phyloP scores from a whole-genome alignment of 2,888 invertebrate species.

The Venusia cambrica region DNA sequence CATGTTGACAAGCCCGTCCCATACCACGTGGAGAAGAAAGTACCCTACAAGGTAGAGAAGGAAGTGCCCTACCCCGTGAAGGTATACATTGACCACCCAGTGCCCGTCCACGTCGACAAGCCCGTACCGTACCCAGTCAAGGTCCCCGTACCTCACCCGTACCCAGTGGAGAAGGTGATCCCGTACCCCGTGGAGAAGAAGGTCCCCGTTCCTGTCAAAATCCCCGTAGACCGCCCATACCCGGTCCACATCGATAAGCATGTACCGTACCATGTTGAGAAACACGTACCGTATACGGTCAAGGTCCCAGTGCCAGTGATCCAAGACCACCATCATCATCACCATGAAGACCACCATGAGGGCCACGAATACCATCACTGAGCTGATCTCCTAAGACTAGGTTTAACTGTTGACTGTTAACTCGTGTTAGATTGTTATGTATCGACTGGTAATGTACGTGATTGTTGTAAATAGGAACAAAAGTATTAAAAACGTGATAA shows the following conservation, averaged over 20 bases:
- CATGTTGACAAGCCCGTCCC: slow-evolving; percentile 85
- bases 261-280: slow-evolving; percentile 84
- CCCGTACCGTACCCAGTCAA: slow-evolving; percentile 89
- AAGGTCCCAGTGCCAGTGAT: slow-evolving; percentile 86
- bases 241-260: slow-evolving; percentile 85
- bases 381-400: slow-evolving; percentile 76
- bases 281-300: slow-evolving; percentile 85
- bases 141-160: slow-evolving; percentile 86
- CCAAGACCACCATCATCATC: slow-evolving; percentile 61
- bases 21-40: slow-evolving; percentile 86
- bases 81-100: slow-evolving; percentile 84
- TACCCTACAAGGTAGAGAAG: slow-evolving; percentile 88
- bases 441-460: slow-evolving; percentile 57
- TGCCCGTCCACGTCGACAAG: slow-evolving; percentile 89
- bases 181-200: slow-evolving; percentile 85
- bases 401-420: slow-evolving; percentile 77
- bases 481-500: slow-evolving; percentile 73
- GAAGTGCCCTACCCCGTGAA: slow-evolving; percentile 86
- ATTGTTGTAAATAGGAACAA: slow-evolving; percentile 64
- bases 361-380: slow-evolving; percentile 60
- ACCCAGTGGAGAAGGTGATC: slow-evolving; percentile 84
- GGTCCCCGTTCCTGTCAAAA: slow-evolving; percentile 84
- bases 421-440: slow-evolving; percentile 63
- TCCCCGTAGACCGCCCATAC: slow-evolving; percentile 81
- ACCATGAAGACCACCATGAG: slow-evolving; percentile 40